Percentiles rank a stretch among this genome's conserved stretches.
Conservation (phyloP, 1,140 invertebrate genomes). For the Lordiphosa mommai region DNA sequence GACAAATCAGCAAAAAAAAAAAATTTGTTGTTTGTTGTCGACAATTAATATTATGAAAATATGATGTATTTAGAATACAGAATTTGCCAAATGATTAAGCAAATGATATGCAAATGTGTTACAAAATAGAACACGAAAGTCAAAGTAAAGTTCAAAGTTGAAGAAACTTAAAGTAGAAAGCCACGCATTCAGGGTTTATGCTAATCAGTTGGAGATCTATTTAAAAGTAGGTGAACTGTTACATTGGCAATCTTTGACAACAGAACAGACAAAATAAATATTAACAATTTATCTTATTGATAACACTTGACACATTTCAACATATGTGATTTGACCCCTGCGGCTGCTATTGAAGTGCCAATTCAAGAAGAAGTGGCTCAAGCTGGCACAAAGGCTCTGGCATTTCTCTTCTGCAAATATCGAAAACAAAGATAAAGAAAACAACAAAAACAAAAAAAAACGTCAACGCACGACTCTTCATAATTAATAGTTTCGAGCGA, state of each 20-base stretch:
- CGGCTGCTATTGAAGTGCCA: neutral
- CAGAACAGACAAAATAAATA: neutral
- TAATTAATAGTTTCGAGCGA: slow-evolving; percentile 51
- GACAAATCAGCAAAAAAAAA: slow-evolving; percentile 32
- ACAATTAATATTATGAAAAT: slow-evolving; percentile 7
- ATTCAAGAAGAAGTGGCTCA: slow-evolving; percentile 9
- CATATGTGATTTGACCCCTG: slow-evolving; percentile 49
- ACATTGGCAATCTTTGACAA: neutral
- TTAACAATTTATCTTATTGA: neutral
- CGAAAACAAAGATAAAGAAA: slow-evolving; percentile 37
- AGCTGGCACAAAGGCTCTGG: slow-evolving; percentile 14
- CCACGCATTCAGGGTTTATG: slow-evolving; percentile 18
- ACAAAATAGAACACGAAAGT: slow-evolving; percentile 11
- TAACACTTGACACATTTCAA: too few species aligned
- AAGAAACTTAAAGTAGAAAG: slow-evolving; percentile 46
- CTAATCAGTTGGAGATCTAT: slow-evolving; percentile 3
- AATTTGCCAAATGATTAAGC: neutral
- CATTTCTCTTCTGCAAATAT: slow-evolving; percentile 54
- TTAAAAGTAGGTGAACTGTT: neutral
- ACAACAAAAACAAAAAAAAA: slow-evolving; percentile 4
- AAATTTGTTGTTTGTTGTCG: slow-evolving; percentile 13
- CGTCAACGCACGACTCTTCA: slow-evolving; percentile 25
- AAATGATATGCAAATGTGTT: slow-evolving; percentile 31
- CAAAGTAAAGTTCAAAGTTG: slow-evolving; percentile 39
- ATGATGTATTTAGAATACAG: neutral